Evolutionary conservation across 2,797 vertebrate species (phyloP), one percentile per base, ranked within the genome.

Genomic region (Pempheris klunzingeri): DNA sequence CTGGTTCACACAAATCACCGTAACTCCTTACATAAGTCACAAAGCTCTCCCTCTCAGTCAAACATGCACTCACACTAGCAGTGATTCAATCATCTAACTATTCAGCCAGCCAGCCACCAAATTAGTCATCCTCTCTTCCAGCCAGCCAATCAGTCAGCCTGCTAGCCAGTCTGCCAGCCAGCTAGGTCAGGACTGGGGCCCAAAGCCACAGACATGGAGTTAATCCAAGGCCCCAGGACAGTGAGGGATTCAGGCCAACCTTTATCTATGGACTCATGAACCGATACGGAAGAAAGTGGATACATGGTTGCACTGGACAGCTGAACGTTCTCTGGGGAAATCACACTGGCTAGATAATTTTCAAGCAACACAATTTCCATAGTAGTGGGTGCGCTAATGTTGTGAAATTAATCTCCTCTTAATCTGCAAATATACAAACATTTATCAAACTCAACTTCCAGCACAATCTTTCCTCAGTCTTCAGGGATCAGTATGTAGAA

Each of bases 201-300:
- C 81, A 81, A 81, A 90, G 60, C 78, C 63, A 84, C 76, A 87
- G 69, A 80, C 59, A 69, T 77, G 72, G 64, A 76, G 64, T 24
- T 46, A 68, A 58, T 76, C 74, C 77, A 69, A 78, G 85, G 68
- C 46, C 60, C 54, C 7, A 18, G 84, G 77, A 83, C 71, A 78
- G 76, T 1, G 7, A 72, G 43, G 26, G 43, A 79, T 41, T 28
- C 4, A 57, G 41, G 53, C 78, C 78, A 81, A 62, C 1, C 58
- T 67, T 36, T 62, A 24, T 47, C 34, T 58, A 18, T n/a, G 66
- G 43, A 67, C 50, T 64, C 58, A 32, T 30, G 46, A 44, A 81
- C 22, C 43, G 60, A 28, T 62, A 18, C 28, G 71, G n/a, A 22
- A 62, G 46, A 60, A 30, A 66, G 62, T 15, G 47, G 12, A 72